These are phyloP conservation scores for Eristalinus aeneus DNA, from an alignment of 2,888 invertebrate genomes.

Conservation along the genomic window DNA sequence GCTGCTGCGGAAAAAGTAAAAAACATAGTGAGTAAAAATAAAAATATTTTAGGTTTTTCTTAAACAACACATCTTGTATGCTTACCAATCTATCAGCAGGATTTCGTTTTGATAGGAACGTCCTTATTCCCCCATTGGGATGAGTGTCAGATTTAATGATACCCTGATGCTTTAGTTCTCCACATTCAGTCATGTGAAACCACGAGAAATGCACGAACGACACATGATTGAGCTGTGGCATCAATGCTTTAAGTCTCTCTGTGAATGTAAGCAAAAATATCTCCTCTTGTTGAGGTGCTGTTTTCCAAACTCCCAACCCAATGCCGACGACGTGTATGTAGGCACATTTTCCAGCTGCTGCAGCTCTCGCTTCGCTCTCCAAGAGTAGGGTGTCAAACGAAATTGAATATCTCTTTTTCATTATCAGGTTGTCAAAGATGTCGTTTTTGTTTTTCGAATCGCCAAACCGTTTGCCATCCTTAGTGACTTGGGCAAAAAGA, in stretches of 20 bases:
- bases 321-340: constrained; percentile 86
- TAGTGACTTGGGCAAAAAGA: constrained; percentile 72
- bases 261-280: constrained; percentile 85
- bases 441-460: constrained; percentile 74
- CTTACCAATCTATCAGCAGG: constrained; percentile 82
- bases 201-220: constrained; percentile 86
- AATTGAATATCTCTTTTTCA: constrained; percentile 81
- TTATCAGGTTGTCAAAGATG: constrained; percentile 78
- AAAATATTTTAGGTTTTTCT: too few relatives aligned
- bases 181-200: constrained; percentile 81
- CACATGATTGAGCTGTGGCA: constrained; percentile 82
- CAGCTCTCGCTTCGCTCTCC: constrained; percentile 84
- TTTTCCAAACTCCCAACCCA: constrained; percentile 86
- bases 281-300: constrained; percentile 83
- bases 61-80: not conserved
- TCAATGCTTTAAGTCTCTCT: constrained; percentile 82
- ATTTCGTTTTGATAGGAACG: constrained; percentile 82
- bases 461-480: constrained; percentile 75
- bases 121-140: constrained; percentile 81
- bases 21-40: too few relatives aligned
- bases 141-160: constrained; percentile 74
- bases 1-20: not conserved
- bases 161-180: constrained; percentile 81
- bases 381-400: constrained; percentile 84
- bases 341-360: constrained; percentile 81